A percentile compares a stretch with the other conserved stretches of the same genome.
Evolutionary conservation across 1,140 invertebrate species (phyloP).

Genomic region (Harpegnathos saltator): DNA sequence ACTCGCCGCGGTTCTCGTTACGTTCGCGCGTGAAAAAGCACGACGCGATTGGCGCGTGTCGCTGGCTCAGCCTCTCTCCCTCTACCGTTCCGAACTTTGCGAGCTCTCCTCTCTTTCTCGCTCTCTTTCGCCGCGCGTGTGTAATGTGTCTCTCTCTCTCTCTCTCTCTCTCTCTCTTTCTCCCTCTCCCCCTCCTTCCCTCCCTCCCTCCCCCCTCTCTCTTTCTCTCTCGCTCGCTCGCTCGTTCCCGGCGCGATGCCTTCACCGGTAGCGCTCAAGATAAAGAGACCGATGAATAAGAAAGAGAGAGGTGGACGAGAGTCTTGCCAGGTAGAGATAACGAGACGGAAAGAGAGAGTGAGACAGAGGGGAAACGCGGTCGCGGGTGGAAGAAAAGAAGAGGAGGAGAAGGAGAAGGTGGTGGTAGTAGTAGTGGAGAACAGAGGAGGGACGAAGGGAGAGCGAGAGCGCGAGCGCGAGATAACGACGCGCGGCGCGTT

Average conservation of each 20-base stretch:
- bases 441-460: slow-evolving; percentile 23
- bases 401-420: too few relatives aligned
- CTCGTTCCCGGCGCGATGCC: neutral
- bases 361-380: neutral
- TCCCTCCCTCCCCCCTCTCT: slow-evolving; percentile 7
- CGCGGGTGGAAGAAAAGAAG: neutral
- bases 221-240: neutral
- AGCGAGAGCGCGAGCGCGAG: slow-evolving; percentile 62
- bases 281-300: neutral
- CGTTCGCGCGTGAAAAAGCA: slow-evolving; percentile 64
- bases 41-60: slow-evolving; percentile 75
- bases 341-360: neutral
- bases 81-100: neutral
- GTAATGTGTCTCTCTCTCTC: slow-evolving; percentile 25
- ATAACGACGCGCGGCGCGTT: slow-evolving; percentile 73
- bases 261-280: slow-evolving; percentile 11
- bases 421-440: neutral
- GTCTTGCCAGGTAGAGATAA: slow-evolving; percentile 11
- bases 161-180: neutral
- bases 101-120: neutral
- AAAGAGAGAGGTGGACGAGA: neutral
- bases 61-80: slow-evolving; percentile 43
- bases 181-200: neutral
- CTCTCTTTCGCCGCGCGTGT: slow-evolving; percentile 23
- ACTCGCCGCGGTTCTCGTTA: slow-evolving; percentile 43